phyloP scores from a whole-genome alignment of 1,140 invertebrate species.

The Drosophila oshimai region DNA sequence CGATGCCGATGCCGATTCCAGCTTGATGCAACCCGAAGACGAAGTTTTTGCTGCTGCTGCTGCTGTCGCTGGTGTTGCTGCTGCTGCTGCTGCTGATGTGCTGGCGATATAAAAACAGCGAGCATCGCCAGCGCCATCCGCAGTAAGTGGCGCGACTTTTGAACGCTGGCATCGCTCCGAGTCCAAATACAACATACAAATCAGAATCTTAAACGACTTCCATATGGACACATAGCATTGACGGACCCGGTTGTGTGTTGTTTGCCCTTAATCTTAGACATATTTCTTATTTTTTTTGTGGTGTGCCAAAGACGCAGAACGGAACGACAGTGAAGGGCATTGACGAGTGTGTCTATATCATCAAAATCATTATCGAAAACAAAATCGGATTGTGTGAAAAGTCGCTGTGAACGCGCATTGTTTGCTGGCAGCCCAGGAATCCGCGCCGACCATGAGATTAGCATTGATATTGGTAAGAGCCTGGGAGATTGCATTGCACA shows the following conservation, averaged over 20 bases:
- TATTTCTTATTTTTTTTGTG: background rate
- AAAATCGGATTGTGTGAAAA: constrained; percentile 44
- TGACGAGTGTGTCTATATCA: background rate
- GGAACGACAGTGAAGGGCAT: background rate
- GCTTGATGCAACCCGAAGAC: constrained; percentile 70
- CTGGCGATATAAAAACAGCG: constrained; percentile 67
- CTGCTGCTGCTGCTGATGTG: constrained; percentile 13
- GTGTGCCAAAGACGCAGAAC: background rate
- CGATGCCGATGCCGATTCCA: constrained; percentile 20
- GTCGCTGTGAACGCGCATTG: constrained; percentile 47
- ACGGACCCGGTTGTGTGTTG: background rate
- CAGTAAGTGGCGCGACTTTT: constrained; percentile 76
- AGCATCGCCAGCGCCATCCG: constrained; percentile 60
- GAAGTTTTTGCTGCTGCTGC: constrained; percentile 6
- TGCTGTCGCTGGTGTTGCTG: background rate
- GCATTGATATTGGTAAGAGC: constrained; percentile 63
- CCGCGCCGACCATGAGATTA: constrained; percentile 58
- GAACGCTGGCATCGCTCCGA: constrained; percentile 54
- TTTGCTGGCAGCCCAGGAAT: constrained; percentile 9
- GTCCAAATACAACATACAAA: background rate
- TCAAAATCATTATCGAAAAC: background rate
- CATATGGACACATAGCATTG: background rate
- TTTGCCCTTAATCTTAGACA: background rate
- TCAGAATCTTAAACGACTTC: background rate
- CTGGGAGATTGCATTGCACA: background rate